These are phyloP conservation scores for Austrolebias charrua DNA, from an alignment of 2,797 vertebrate genomes.

Conservation along the genomic window DNA sequence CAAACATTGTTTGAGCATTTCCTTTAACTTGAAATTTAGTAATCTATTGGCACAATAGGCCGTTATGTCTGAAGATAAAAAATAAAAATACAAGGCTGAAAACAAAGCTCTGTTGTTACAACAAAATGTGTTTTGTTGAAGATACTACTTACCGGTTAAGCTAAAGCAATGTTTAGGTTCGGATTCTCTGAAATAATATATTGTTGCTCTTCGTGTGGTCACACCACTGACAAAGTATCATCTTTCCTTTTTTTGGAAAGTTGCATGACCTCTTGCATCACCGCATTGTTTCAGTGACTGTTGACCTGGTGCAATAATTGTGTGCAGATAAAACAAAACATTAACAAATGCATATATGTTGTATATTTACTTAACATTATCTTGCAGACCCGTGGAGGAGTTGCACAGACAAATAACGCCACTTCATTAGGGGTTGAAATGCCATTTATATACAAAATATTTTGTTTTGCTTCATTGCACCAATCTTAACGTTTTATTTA, in stretches of 20 bases:
- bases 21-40: slow-evolving; percentile 1
- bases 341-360: not conserved
- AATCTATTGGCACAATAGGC: not conserved
- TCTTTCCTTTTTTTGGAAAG: slow-evolving; percentile 18
- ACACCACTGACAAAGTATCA: slow-evolving; percentile 16
- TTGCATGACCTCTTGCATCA: not conserved
- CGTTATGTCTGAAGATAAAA: not conserved
- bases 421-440: too few relatives aligned
- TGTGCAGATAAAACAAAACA: not conserved
- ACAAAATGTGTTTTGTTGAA: not conserved
- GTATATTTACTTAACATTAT: too few relatives aligned
- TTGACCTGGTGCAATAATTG: not conserved
- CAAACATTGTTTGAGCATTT: not conserved
- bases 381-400: not conserved
- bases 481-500: not conserved
- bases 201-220: slow-evolving; percentile 26
- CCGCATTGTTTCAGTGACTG: not conserved
- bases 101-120: not conserved
- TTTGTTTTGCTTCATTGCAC: not conserved
- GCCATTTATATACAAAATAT: too few relatives aligned
- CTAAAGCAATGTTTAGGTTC: slow-evolving; percentile 22
- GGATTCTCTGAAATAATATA: slow-evolving; percentile 23
- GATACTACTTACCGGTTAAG: not conserved
- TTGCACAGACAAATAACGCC: too few relatives aligned
- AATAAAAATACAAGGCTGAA: not conserved